Percentiles rank a stretch among this genome's conserved stretches.
Evolutionary conservation across 2,888 invertebrate genomes (phyloP).

Genomic region (Trachelus troglodyta): DNA sequence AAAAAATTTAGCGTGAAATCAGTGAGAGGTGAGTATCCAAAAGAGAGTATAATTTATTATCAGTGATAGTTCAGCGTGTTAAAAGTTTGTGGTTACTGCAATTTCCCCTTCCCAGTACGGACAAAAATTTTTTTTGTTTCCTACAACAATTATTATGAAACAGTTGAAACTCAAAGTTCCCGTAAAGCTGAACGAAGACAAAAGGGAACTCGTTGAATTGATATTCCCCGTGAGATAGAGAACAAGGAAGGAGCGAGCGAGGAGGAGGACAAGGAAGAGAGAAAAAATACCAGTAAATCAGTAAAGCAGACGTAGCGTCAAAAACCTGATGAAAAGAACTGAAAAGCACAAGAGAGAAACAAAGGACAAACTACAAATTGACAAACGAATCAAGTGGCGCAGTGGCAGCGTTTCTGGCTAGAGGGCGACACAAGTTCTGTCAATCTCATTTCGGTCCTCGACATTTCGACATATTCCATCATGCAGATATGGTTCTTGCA

Average conservation of each 20-base stretch:
- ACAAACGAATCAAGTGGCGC: not conserved
- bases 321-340: not conserved
- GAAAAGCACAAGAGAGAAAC: not conserved
- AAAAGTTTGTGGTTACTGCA: not conserved
- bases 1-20: not conserved
- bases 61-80: not conserved
- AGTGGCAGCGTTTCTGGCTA: constrained; percentile 6
- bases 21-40: not conserved
- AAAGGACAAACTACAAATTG: not conserved
- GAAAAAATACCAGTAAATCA: not conserved
- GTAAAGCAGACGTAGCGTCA: not conserved
- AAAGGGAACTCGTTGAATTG: not conserved
- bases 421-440: constrained; percentile 40
- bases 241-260: not conserved
- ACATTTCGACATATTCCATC: constrained; percentile 46
- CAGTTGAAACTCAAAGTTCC: not conserved
- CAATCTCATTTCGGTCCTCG: constrained; percentile 37
- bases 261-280: not conserved
- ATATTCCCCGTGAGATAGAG: not conserved
- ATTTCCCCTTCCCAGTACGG: not conserved
- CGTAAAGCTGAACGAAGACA: not conserved
- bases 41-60: not conserved
- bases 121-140: not conserved
- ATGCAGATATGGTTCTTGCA: constrained; percentile 43
- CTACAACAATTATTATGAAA: not conserved